Evolutionary conservation across 2,113 vertebrate genomes (phyloP).

Genomic region (Zeus faber): DNA sequence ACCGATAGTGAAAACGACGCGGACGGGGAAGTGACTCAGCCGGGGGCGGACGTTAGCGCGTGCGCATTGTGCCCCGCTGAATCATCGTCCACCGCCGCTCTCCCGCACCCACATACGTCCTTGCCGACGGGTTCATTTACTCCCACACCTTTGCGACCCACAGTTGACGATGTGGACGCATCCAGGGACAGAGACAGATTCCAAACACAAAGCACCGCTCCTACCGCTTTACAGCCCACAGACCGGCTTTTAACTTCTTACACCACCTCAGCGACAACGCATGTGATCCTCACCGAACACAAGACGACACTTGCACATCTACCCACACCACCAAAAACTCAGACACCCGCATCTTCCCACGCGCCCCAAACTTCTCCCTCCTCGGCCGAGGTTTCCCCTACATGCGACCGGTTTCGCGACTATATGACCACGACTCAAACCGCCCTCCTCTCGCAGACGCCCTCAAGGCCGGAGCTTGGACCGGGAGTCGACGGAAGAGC

Average conservation of each 20-base stretch:
- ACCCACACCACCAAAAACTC: not conserved
- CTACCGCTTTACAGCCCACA: not conserved
- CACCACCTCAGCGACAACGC: not conserved
- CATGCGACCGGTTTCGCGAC: not conserved
- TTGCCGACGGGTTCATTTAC: not conserved
- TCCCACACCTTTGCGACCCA: too few species aligned
- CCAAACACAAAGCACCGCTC: too few species aligned
- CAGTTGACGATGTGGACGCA: not conserved
- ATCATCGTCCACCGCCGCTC: not conserved
- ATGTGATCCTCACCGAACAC: not conserved
- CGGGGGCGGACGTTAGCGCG: not conserved
- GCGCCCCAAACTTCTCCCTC: not conserved
- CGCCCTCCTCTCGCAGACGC: conserved; percentile 1
- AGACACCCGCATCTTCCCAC: not conserved
- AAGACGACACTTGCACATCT: not conserved
- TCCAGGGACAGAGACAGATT: not conserved
- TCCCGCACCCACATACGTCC: not conserved
- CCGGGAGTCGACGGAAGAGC: not conserved
- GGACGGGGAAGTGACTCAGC: not conserved
- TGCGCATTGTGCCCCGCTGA: not conserved
- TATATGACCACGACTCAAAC: not conserved
- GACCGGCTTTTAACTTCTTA: not conserved
- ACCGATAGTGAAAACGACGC: not conserved
- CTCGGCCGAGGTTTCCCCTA: conserved; percentile 2
- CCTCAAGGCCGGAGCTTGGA: conserved; percentile 11